A percentile compares a stretch with the other conserved stretches of the same genome.
phyloP scores from a whole-genome alignment of 30 jellyfish, hydroid and myxozoan genomes.

The Turritopsis rubra region DNA sequence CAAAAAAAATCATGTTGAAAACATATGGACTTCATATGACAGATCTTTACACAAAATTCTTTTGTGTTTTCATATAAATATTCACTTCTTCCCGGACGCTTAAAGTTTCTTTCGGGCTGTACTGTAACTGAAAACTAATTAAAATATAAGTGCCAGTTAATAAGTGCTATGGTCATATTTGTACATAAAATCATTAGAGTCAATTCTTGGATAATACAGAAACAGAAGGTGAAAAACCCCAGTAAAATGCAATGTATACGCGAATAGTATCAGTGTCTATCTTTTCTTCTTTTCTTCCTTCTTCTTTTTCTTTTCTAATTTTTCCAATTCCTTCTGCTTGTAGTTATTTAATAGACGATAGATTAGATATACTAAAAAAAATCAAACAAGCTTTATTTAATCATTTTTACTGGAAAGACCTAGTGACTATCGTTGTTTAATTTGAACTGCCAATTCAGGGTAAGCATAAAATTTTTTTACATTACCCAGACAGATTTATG shows the following conservation, averaged over 20 bases:
- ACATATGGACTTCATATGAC: no score
- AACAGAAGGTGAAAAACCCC: no score
- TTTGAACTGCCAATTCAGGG: not conserved
- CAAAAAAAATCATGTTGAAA: no score
- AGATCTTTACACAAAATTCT: no score
- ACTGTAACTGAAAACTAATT: not conserved
- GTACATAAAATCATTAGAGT: not conserved
- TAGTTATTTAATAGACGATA: not conserved
- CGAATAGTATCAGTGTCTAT: no score
- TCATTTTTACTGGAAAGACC: not conserved
- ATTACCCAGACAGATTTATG: no score
- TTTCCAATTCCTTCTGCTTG: conserved; percentile 5
- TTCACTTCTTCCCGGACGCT: no score
- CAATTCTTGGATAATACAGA: not conserved
- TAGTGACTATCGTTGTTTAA: no score
- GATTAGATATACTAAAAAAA: conserved; percentile 1
- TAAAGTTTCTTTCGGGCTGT: no score
- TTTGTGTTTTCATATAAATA: no score
- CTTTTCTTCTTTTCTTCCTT: conserved; percentile 1
- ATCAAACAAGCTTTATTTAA: not conserved
- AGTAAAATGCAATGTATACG: no score
- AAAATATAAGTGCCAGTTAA: not conserved
- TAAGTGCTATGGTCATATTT: not conserved
- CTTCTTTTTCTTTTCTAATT: not conserved
- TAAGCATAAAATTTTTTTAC: no score